Evolutionary conservation across 1,140 invertebrate genomes (phyloP).

Genomic region (Drosophila ercepeae): DNA sequence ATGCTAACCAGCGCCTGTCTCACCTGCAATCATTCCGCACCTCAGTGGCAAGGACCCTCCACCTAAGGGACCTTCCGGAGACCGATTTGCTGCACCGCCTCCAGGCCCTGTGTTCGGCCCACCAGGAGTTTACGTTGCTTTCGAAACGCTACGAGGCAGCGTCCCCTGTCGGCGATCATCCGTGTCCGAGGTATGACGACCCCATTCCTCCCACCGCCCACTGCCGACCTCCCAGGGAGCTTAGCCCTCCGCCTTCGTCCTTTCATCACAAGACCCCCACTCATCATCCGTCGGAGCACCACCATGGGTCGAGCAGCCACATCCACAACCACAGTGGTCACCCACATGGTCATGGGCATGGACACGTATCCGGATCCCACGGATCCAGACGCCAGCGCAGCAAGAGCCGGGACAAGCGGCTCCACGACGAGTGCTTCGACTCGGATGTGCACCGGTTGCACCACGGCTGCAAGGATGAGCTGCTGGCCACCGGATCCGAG

Average conservation of each 20-base stretch:
- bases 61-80: constrained; percentile 77
- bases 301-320: constrained; percentile 23
- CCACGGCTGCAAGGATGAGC: constrained; percentile 71
- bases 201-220: constrained; percentile 70
- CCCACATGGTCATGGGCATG: constrained; percentile 26
- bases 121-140: constrained; percentile 87
- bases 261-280: constrained; percentile 23
- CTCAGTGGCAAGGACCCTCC: constrained; percentile 87
- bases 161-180: constrained; percentile 79
- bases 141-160: constrained; percentile 85
- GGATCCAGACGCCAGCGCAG: constrained; percentile 52
- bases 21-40: constrained; percentile 89
- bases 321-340: constrained; percentile 29
- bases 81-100: constrained; percentile 79
- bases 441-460: constrained; percentile 75
- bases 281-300: constrained; percentile 24
- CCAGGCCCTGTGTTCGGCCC: constrained; percentile 84
- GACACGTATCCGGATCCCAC: constrained; percentile 40
- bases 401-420: constrained; percentile 69
- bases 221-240: constrained; percentile 71
- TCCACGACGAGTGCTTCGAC: constrained; percentile 77
- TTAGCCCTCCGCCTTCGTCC: constrained; percentile 48
- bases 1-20: constrained; percentile 89
- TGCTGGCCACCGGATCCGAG: constrained; percentile 60
- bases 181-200: constrained; percentile 78